A percentile compares a stretch with the other conserved stretches of the same genome.
These are phyloP conservation scores for Agrenia bidenticulata DNA, from an alignment of 2,888 invertebrate genomes.

Conservation along the genomic window DNA sequence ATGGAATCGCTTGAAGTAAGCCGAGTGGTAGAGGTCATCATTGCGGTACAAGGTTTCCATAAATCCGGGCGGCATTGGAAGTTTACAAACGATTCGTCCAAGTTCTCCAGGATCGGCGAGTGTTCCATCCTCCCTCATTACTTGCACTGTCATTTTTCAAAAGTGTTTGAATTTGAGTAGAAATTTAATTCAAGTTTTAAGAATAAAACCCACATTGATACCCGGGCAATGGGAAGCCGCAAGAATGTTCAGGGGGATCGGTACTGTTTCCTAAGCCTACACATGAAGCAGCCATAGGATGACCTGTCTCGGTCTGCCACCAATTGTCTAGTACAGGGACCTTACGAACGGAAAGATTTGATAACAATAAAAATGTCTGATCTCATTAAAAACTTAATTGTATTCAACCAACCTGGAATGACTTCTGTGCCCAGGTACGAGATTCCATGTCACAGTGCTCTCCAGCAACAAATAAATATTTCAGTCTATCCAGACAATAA, in stretches of 20 bases:
- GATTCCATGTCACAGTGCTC: conserved; percentile 93
- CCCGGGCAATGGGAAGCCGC: conserved; percentile 86
- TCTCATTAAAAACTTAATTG: too few species aligned
- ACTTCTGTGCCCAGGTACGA: conserved; percentile 71
- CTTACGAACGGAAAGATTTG: conserved; percentile 38
- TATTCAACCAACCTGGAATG: conserved; percentile 62
- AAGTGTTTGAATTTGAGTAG: too few species aligned
- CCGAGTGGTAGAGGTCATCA: conserved; percentile 74
- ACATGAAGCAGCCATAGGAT: conserved; percentile 82
- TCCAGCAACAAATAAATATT: conserved; percentile 75
- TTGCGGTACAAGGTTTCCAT: conserved; percentile 79
- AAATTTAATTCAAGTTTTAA: too few species aligned
- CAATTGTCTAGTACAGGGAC: conserved; percentile 84
- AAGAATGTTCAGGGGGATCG: conserved; percentile 71
- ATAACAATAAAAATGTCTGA: too few species aligned
- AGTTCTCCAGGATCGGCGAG: conserved; percentile 71
- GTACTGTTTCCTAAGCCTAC: conserved; percentile 70
- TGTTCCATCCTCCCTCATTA: conserved; percentile 69
- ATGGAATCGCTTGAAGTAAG: conserved; percentile 79
- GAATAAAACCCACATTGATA: conserved; percentile 73
- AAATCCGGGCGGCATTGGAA: conserved; percentile 87
- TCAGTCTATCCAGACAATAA: conserved; percentile 53
- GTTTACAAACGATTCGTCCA: conserved; percentile 77
- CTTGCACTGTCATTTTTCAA: conserved; percentile 60
- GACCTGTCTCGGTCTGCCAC: conserved; percentile 97